Evolutionary conservation across 2,888 invertebrate genomes (phyloP).

Genomic region (Callyntrura guangdongensis): DNA sequence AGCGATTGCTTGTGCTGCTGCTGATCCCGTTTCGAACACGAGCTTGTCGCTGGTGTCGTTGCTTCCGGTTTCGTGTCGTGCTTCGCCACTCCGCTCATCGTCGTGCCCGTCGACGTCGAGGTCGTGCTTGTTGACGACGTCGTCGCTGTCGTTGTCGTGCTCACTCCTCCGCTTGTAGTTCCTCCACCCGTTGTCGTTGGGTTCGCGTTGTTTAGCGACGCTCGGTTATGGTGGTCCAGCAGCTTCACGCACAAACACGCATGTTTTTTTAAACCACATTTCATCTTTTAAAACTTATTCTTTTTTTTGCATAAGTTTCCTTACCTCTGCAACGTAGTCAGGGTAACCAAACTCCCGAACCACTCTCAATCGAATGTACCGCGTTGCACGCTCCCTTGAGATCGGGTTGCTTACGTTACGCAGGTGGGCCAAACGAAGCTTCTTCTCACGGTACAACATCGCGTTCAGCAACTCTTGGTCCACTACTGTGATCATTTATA

Average conservation of each 20-base stretch:
- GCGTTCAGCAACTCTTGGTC: slow-evolving; percentile 91
- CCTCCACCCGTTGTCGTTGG: slow-evolving; percentile 5
- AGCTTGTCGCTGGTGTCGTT: too few species aligned
- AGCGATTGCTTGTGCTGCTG: too few species aligned
- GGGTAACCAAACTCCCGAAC: slow-evolving; percentile 98
- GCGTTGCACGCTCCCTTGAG: slow-evolving; percentile 91
- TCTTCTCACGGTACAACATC: slow-evolving; percentile 94
- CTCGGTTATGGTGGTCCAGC: slow-evolving; percentile 71
- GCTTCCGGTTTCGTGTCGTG: too few species aligned
- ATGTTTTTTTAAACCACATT: background rate
- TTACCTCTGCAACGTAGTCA: slow-evolving; percentile 93
- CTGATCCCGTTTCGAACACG: too few species aligned
- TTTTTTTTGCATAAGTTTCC: too few species aligned
- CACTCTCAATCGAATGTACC: slow-evolving; percentile 93
- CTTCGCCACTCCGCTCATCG: too few species aligned
- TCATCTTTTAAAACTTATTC: too few species aligned
- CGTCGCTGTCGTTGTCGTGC: slow-evolving; percentile 27
- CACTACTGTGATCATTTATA: slow-evolving; percentile 90
- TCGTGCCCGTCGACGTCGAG: too few species aligned
- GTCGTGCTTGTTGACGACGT: too few species aligned
- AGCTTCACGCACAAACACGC: slow-evolving; percentile 15
- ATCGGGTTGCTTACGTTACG: slow-evolving; percentile 92
- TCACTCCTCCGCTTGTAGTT: too few species aligned
- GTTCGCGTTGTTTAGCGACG: slow-evolving; percentile 6
- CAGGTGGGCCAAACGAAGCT: slow-evolving; percentile 93